These are phyloP conservation scores for Anguilla megastoma DNA, from an alignment of 2,797 vertebrate species.

Conservation along the genomic window DNA sequence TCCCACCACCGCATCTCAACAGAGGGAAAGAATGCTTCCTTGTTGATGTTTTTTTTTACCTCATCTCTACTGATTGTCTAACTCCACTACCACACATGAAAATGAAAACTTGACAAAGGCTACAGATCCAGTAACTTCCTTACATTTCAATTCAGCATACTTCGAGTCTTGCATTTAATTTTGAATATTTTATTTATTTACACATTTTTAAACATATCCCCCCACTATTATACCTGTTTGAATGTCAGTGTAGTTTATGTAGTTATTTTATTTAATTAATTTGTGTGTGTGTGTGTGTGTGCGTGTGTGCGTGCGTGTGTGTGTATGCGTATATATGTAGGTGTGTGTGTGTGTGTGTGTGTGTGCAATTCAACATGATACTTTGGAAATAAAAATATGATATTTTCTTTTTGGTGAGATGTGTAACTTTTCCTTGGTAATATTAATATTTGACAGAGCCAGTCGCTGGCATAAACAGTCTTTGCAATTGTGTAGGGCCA, in stretches of 20 bases:
- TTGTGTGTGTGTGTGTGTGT: background rate
- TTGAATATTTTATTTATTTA: background rate
- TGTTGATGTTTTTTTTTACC: slow-evolving; percentile 1
- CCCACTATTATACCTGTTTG: background rate
- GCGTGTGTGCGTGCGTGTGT: background rate
- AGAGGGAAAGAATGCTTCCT: background rate
- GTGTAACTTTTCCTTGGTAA: background rate
- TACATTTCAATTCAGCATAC: background rate
- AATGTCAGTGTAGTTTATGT: background rate
- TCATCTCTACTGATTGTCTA: slow-evolving; percentile 24
- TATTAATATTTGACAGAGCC: too few species aligned
- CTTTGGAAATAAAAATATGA: background rate
- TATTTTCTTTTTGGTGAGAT: too few species aligned
- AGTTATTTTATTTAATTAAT: background rate
- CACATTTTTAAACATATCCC: too few species aligned
- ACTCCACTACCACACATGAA: background rate
- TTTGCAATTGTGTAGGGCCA: too few species aligned
- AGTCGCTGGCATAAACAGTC: too few species aligned
- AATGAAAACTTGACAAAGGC: background rate
- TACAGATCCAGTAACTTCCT: background rate
- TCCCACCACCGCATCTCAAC: background rate
- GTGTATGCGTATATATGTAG: background rate
- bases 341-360: background rate
- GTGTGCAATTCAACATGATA: background rate
- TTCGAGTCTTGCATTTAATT: background rate